A percentile compares a stretch with the other conserved stretches of the same genome.
Conservation (phyloP, 2,888 invertebrate species). For the Beris chalybata region DNA sequence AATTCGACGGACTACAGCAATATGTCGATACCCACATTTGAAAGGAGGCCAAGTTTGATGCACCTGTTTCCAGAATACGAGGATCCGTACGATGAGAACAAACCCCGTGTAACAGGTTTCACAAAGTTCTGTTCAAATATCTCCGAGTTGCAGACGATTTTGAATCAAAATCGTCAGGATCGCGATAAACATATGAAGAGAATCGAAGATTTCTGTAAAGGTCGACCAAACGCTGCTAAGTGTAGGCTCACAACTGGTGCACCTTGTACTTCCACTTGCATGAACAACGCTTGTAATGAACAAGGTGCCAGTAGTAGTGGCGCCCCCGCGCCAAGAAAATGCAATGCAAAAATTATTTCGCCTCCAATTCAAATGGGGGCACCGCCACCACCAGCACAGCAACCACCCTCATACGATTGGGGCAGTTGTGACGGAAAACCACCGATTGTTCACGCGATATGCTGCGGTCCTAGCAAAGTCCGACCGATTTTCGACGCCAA, state of each 20-base stretch:
- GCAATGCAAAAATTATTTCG: background rate
- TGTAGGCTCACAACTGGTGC: too few species aligned
- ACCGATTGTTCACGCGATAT: background rate
- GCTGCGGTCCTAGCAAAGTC: conserved; percentile 13
- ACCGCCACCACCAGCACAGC: too few species aligned
- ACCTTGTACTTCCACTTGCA: too few species aligned
- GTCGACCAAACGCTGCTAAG: background rate
- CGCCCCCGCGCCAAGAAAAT: too few species aligned
- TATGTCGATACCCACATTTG: too few species aligned
- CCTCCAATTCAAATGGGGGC: background rate
- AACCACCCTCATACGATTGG: too few species aligned
- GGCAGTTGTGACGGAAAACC: background rate
- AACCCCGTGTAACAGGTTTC: conserved; percentile 12
- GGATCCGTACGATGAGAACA: background rate
- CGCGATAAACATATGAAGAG: conserved; percentile 4
- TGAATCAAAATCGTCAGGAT: background rate
- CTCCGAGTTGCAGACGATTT: background rate
- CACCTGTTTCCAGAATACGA: background rate
- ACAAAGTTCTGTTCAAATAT: conserved; percentile 5
- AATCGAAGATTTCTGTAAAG: conserved; percentile 3
- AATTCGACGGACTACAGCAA: too few species aligned
- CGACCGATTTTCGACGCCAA: conserved; percentile 13
- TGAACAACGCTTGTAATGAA: too few species aligned
- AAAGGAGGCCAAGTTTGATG: too few species aligned
- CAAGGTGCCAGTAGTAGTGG: too few species aligned